Evolutionary conservation across 2,888 invertebrate species (phyloP), one percentile per base, ranked within the genome.

Genomic region (Nephrotoma flavescens): DNA sequence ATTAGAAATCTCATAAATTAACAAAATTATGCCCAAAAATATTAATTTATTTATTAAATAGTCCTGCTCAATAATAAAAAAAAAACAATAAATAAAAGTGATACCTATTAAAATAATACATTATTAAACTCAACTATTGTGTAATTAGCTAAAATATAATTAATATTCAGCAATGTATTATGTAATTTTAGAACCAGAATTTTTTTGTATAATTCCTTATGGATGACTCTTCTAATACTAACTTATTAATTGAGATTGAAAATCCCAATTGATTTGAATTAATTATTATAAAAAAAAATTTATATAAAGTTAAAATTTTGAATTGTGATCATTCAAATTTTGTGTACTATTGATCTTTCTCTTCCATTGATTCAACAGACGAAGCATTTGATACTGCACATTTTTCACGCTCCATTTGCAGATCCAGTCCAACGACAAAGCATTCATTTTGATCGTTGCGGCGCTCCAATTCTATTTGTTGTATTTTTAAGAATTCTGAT

Each of bases 401-500:
- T 85, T 84, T 71, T 41, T 86, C 57, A 12, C 87, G 71, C 44
- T 87, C 87, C 52, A 41, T 83, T 41, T 88, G 87, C 45, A 87
- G 84, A 57, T 87, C 52, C 4, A 87, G 41, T 6, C 86, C 87
- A 15, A 6, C 45, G 42, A n/a, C 44, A 86, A 41, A 83, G 86
- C 45, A 31, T n/a, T 42, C 15, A 83, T 19, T 52, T 15, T 88
- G 88, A 6, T 88, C 88, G 45, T 86, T 86, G 42, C 87, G 86
- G 86, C 87, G 89, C 52, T 90, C 90, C 87, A 89, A 89, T 89
- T 92, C 91, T 6, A 91, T 89, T 85, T 91, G 91, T 86, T 91
- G 91, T 84, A 91, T 41, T 88, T 90, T 90, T 6, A 91, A 89
- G 86, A 92, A 87, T 87, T 91, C 91, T 87, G 89, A 90, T 88